A percentile compares a stretch with the other conserved stretches of the same genome.
Conservation (phyloP, 2,888 invertebrate genomes). For the Drosophila seclusa region DNA sequence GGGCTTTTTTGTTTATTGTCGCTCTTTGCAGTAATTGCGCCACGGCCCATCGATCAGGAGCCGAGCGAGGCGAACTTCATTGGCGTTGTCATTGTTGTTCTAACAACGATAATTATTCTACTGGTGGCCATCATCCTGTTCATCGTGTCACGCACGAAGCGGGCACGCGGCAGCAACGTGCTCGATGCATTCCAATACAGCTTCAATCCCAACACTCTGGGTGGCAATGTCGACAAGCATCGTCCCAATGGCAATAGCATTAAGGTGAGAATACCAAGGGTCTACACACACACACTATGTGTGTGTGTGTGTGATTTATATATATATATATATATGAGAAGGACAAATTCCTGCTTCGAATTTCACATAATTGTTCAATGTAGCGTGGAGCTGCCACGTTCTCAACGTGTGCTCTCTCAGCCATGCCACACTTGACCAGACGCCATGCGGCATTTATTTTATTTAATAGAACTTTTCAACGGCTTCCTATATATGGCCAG, state of each 20-base stretch:
- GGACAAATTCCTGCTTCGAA: slow-evolving; percentile 69
- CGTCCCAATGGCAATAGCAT: slow-evolving; percentile 85
- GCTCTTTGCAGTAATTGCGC: slow-evolving; percentile 83
- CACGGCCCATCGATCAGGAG: slow-evolving; percentile 87
- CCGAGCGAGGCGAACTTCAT: slow-evolving; percentile 87
- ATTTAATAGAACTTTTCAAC: slow-evolving; percentile 78
- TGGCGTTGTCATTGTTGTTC: slow-evolving; percentile 89
- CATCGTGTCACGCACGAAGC: slow-evolving; percentile 89
- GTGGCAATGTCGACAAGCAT: slow-evolving; percentile 85
- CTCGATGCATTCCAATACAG: slow-evolving; percentile 85
- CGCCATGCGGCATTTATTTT: slow-evolving; percentile 61
- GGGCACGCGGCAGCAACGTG: slow-evolving; percentile 85
- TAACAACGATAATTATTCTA: slow-evolving; percentile 90
- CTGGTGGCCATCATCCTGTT: slow-evolving; percentile 89
- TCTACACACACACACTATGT: not conserved
- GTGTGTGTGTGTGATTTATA: not conserved
- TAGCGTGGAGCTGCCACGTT: slow-evolving; percentile 77
- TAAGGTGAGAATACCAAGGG: slow-evolving; percentile 82
- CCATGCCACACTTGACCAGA: slow-evolving; percentile 58
- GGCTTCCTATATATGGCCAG: slow-evolving; percentile 42
- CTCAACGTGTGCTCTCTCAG: slow-evolving; percentile 46
- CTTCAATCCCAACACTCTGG: slow-evolving; percentile 85
- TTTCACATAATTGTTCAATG: slow-evolving; percentile 79
- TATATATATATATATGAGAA: not conserved
- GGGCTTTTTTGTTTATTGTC: slow-evolving; percentile 33